A percentile compares a stretch with the other conserved stretches of the same genome.
phyloP scores from a whole-genome alignment of 2,888 invertebrate genomes.

The Phymatocera aterrima region DNA sequence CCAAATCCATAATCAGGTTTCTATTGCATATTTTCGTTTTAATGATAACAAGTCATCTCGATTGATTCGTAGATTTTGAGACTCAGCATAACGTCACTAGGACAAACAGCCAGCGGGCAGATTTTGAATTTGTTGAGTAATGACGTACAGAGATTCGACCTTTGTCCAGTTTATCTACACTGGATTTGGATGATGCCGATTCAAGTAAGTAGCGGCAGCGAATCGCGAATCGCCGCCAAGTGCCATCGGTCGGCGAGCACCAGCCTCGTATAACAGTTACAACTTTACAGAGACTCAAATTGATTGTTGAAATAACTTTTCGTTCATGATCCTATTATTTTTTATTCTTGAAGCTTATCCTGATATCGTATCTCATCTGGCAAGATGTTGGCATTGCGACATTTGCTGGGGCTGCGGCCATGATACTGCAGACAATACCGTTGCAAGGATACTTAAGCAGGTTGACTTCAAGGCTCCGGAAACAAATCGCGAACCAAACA shows the following conservation, averaged over 20 bases:
- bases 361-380: constrained; percentile 63
- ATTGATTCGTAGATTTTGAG: constrained; percentile 71
- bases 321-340: constrained; percentile 48
- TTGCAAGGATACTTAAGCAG: constrained; percentile 81
- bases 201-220: constrained; percentile 78
- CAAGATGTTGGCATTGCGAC: constrained; percentile 74
- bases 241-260: no score
- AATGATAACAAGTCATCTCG: background rate
- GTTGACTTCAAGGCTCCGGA: constrained; percentile 77
- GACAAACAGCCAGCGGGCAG: constrained; percentile 89
- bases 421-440: constrained; percentile 88
- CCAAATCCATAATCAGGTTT: background rate
- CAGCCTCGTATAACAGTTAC: no score
- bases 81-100: constrained; percentile 83
- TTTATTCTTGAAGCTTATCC: constrained; percentile 54
- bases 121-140: constrained; percentile 95
- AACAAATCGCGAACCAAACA: constrained; percentile 88
- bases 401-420: constrained; percentile 86
- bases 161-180: constrained; percentile 88
- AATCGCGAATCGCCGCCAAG: no score
- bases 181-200: constrained; percentile 93
- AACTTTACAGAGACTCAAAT: no score
- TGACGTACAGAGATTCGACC: constrained; percentile 94
- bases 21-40: background rate
- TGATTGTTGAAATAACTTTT: background rate